Evolutionary conservation across 2,797 vertebrate species (phyloP).

Genomic region (Melanotaenia pygmaea): DNA sequence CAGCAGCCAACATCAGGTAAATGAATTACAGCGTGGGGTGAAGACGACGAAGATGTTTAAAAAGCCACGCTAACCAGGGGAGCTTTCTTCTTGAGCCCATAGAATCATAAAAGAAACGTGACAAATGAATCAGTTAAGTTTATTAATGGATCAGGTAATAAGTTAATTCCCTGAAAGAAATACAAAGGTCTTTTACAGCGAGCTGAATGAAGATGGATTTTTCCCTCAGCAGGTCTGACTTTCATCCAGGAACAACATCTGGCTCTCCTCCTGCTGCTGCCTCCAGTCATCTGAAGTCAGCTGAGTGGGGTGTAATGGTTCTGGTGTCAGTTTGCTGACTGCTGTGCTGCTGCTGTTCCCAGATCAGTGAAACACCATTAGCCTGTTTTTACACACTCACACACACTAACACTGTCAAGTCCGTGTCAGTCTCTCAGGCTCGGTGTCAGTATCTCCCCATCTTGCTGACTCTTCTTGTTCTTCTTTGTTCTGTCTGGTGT

Average conservation of each 20-base stretch:
- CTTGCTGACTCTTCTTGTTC: slow-evolving; percentile 51
- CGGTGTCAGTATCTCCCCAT: slow-evolving; percentile 49
- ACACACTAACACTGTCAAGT: slow-evolving; percentile 32
- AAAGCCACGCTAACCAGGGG: too few relatives aligned
- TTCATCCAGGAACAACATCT: slow-evolving; percentile 54
- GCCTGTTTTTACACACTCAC: slow-evolving; percentile 22
- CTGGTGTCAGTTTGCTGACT: slow-evolving; percentile 29
- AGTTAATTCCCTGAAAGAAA: not conserved
- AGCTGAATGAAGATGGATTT: slow-evolving; percentile 40
- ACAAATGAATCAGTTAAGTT: too few relatives aligned
- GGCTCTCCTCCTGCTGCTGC: slow-evolving; percentile 52
- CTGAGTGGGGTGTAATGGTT: slow-evolving; percentile 12
- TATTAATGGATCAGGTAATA: not conserved
- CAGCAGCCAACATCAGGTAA: too few relatives aligned
- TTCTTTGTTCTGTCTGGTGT: slow-evolving; percentile 46
- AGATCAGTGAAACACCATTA: slow-evolving; percentile 44
- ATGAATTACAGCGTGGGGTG: too few relatives aligned
- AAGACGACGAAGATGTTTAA: too few relatives aligned
- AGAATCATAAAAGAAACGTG: too few relatives aligned
- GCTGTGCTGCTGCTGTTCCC: slow-evolving; percentile 44
- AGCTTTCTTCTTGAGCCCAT: too few relatives aligned
- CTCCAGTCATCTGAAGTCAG: slow-evolving; percentile 11
- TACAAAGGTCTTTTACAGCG: not conserved
- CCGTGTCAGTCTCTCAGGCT: slow-evolving; percentile 45
- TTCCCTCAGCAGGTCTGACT: slow-evolving; percentile 37